Evolutionary conservation across 2,797 vertebrate species (phyloP), one percentile per base, ranked within the genome.

Genomic region (Falco concolor): DNA sequence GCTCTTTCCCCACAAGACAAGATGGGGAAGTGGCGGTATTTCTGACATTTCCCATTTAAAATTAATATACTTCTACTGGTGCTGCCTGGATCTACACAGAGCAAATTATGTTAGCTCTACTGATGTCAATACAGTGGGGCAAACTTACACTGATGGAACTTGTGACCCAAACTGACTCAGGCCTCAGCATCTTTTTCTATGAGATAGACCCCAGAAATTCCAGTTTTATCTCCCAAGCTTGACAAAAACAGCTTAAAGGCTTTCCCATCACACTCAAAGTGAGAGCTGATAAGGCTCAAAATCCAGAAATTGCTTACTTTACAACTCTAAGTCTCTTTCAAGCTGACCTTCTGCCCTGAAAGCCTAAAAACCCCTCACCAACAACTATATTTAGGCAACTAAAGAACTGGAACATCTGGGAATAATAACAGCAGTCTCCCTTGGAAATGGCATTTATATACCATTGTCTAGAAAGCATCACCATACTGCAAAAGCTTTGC

Each of bases 291-390:
- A 95, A 96, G 94, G 89, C 73, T 92, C 32, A 59, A 93, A 95
- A 96, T 85, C 75, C 94, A 96, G 88, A 95, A 97, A 86, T 79
- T 95, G 92, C 95, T 97, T 96, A 95, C 67, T 96, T 97, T 96
- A 96, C 88, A 96, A 89, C 86, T 96, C 63, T 42, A 78, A 96
- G 89, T 85, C 89, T 49, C 78, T 97, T 96, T 96, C 94, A 96
- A 95, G 89, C 84, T 96, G 95, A 96, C 97, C 96, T 95, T 73
- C 75, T 95, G 96, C 92, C 96, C 97, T 83, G 76, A 87, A 94
- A 89, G 61, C 72, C 86, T 90, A 90, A 95, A 95, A 91, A 76
- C 50, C 42, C 87, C 80, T 86, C 91, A 90, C 78, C 81, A 94
- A 76, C 80, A 74, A 88, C 93, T 95, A 95, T 96, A 96, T 97